Conservation (phyloP, 2,888 invertebrate species). For the Machimus rusticus region DNA sequence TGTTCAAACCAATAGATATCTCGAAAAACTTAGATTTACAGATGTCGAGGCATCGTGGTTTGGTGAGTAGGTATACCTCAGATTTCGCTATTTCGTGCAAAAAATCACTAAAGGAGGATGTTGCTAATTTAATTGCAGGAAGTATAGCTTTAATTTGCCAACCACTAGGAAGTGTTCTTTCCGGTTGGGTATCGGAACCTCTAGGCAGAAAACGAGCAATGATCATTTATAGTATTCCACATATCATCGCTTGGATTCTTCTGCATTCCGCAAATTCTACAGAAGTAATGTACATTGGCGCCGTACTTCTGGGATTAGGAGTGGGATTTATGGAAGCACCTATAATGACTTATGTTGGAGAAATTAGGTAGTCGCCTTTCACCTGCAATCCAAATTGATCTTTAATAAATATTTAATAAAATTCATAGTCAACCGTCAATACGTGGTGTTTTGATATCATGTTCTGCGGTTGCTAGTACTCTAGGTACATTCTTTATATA, state of each 20-base stretch:
- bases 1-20: constrained; percentile 53
- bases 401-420: neutral
- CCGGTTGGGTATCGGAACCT: constrained; percentile 66
- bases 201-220: constrained; percentile 67
- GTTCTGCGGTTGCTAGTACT: constrained; percentile 61
- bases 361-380: constrained; percentile 63
- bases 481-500: constrained; percentile 66
- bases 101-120: neutral
- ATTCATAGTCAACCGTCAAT: constrained; percentile 65
- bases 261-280: constrained; percentile 66
- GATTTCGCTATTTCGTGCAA: neutral
- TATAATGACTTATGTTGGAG: constrained; percentile 69
- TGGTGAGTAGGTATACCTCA: constrained; percentile 64
- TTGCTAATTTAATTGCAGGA: constrained; percentile 55
- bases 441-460: constrained; percentile 66
- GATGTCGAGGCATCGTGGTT: constrained; percentile 69
- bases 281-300: constrained; percentile 64
- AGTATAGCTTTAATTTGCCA: constrained; percentile 68
- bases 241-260: constrained; percentile 68
- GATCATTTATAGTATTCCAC: constrained; percentile 68
- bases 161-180: constrained; percentile 68
- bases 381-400: neutral
- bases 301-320: constrained; percentile 67
- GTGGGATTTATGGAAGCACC: constrained; percentile 70
- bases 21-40: constrained; percentile 64